These are phyloP conservation scores for Oxytorus armatus DNA, from an alignment of 2,888 invertebrate genomes.

Conservation along the genomic window DNA sequence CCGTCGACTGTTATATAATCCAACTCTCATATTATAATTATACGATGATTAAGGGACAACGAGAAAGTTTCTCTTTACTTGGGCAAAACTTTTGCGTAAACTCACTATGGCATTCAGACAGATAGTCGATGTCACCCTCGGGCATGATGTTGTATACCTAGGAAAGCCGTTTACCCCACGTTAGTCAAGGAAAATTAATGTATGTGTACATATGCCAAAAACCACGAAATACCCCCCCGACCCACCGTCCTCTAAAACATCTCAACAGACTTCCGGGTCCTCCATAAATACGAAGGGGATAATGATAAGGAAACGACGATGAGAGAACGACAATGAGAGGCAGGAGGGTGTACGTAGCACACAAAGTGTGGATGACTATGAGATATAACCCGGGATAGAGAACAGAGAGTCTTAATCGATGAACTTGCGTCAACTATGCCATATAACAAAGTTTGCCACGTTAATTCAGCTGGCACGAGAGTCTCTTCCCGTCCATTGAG, in stretches of 20 bases:
- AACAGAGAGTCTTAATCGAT: slow-evolving; percentile 62
- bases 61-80: slow-evolving; percentile 39
- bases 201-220: slow-evolving; percentile 49
- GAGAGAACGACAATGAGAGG: slow-evolving; percentile 32
- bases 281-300: slow-evolving; percentile 24
- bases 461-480: slow-evolving; percentile 48
- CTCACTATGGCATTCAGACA: slow-evolving; percentile 31
- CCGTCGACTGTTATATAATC: neutral
- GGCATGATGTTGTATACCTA: slow-evolving; percentile 15
- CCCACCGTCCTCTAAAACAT: slow-evolving; percentile 13
- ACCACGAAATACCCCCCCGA: slow-evolving; percentile 50
- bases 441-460: slow-evolving; percentile 61
- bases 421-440: slow-evolving; percentile 61
- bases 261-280: slow-evolving; percentile 9
- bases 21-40: neutral
- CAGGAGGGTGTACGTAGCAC: neutral
- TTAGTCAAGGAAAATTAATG: slow-evolving; percentile 38
- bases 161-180: slow-evolving; percentile 16
- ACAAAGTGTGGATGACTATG: slow-evolving; percentile 35
- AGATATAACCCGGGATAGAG: slow-evolving; percentile 33
- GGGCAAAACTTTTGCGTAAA: slow-evolving; percentile 58
- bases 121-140: slow-evolving; percentile 40
- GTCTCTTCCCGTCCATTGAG: slow-evolving; percentile 1
- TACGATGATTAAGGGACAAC: slow-evolving; percentile 14
- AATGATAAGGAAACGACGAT: neutral